phyloP scores from a whole-genome alignment of 2,888 invertebrate genomes.

The Leucoptera coffeella region DNA sequence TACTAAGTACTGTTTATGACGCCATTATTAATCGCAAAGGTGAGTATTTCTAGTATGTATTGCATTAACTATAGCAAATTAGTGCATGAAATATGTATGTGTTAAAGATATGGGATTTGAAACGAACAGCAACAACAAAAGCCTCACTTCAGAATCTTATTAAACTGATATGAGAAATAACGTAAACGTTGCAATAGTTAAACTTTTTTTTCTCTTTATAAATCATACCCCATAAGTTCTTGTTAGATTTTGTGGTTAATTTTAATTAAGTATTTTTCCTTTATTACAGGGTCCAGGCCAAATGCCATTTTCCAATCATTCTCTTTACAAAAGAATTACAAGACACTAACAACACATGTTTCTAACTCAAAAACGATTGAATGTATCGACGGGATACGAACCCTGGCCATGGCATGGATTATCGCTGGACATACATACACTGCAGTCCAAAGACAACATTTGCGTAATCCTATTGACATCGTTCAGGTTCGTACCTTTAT shows the following conservation, averaged over 20 bases:
- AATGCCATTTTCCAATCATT: conserved; percentile 12
- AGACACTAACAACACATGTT: conserved; percentile 21
- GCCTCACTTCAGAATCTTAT: too few relatives aligned
- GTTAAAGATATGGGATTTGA: too few relatives aligned
- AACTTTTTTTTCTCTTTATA: background rate
- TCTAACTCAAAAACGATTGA: conserved; percentile 21
- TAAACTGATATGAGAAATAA: background rate
- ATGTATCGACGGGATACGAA: conserved; percentile 38
- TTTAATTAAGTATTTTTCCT: background rate
- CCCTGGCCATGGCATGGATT: conserved; percentile 43
- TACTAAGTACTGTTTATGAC: conserved; percentile 20
- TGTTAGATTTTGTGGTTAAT: background rate
- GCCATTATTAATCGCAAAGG: conserved; percentile 13
- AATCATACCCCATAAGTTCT: background rate
- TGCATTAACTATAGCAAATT: background rate
- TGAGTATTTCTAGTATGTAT: conserved; percentile 7
- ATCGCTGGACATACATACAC: conserved; percentile 28
- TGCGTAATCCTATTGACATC: conserved; percentile 14
- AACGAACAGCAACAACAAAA: too few relatives aligned
- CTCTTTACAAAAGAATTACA: conserved; percentile 15
- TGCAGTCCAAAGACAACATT: conserved; percentile 9
- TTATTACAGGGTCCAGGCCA: conserved; percentile 2
- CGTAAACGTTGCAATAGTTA: background rate
- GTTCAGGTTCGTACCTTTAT: conserved; percentile 9
- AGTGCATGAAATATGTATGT: background rate